Conservation (phyloP, 2,113 vertebrate genomes). For the Etheostoma cragini region DNA sequence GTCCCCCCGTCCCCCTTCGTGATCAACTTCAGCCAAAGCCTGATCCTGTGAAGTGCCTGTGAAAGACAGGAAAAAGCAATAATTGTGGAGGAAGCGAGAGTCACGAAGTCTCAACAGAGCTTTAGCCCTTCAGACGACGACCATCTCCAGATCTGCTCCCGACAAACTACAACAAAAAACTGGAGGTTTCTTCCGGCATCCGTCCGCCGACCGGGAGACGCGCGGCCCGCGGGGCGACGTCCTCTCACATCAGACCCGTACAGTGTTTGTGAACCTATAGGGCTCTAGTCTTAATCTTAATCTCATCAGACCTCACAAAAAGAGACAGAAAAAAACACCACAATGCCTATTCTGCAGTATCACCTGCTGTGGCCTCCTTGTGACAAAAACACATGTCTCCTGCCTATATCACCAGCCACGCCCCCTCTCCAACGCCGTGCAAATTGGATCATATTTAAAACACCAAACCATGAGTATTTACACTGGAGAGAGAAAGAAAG, state of each 20-base stretch:
- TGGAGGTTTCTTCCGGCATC: conserved; percentile 12
- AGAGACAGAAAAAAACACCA: conserved; percentile 73
- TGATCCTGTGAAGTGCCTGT: conserved; percentile 79
- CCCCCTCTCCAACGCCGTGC: conserved; percentile 21
- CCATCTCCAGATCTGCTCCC: conserved; percentile 7
- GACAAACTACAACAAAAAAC: neutral
- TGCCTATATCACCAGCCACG: conserved; percentile 65
- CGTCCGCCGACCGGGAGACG: conserved; percentile 41
- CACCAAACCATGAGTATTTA: neutral
- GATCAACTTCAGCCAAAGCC: conserved; percentile 75
- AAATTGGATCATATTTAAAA: conserved; percentile 26
- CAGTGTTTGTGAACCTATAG: conserved; percentile 58
- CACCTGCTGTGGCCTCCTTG: conserved; percentile 79
- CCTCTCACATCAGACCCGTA: conserved; percentile 29
- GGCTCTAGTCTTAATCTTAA: conserved; percentile 72
- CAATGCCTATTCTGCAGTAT: conserved; percentile 77
- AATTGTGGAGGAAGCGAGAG: conserved; percentile 49
- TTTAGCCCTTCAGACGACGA: conserved; percentile 35
- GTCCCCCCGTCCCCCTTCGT: conserved; percentile 10
- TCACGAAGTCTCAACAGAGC: conserved; percentile 23
- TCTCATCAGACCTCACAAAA: conserved; percentile 67
- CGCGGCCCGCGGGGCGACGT: conserved; percentile 12
- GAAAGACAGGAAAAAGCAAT: conserved; percentile 78
- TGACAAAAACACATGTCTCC: conserved; percentile 57
- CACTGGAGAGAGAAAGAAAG: conserved; percentile 8